phyloP scores from a whole-genome alignment of 2,797 vertebrate genomes.

The Catharus ustulatus region DNA sequence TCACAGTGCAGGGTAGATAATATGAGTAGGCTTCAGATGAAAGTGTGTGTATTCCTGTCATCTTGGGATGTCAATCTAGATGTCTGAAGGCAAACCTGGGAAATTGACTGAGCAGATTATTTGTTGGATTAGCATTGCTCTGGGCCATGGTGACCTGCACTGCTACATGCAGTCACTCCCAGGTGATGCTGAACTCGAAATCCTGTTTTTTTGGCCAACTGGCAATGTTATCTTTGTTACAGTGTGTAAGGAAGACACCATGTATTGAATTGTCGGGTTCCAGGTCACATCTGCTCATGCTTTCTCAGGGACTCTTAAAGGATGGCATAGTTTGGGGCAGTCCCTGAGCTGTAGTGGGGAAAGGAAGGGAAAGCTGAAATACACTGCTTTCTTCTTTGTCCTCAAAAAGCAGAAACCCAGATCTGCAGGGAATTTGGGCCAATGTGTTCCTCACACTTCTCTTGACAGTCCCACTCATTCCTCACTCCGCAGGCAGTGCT shows the following conservation, averaged over 20 bases:
- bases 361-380: background rate
- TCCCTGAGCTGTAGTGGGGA: background rate
- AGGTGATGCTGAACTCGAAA: background rate
- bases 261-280: background rate
- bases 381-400: background rate
- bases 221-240: background rate
- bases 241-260: background rate
- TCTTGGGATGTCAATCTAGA: background rate
- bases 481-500: background rate
- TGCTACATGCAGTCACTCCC: background rate
- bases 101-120: background rate
- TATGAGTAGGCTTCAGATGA: background rate
- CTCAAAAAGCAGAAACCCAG: background rate
- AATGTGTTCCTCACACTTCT: constrained; percentile 50
- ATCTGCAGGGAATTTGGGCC: constrained; percentile 43
- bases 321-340: background rate
- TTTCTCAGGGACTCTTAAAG: background rate
- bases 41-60: background rate
- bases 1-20: background rate
- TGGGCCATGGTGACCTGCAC: background rate
- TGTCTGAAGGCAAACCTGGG: background rate
- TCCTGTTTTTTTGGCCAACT: fast-evolving
- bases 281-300: background rate
- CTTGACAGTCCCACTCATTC: background rate
- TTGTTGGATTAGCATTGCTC: background rate